phyloP scores from a whole-genome alignment of 2,888 invertebrate species.

The Phragmatobia fuliginosa region DNA sequence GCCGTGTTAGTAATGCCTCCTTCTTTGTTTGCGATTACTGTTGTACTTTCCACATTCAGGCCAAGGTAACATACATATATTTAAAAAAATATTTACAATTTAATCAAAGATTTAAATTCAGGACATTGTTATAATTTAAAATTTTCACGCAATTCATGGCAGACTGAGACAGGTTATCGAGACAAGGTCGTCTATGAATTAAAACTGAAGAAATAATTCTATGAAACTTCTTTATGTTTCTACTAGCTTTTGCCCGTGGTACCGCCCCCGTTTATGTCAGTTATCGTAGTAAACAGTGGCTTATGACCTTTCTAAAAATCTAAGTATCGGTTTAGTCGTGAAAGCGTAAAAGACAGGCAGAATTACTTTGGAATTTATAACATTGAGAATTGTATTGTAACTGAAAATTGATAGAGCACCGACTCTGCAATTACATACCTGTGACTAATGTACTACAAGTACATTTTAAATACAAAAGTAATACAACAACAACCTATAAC shows the following conservation, averaged over 20 bases:
- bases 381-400: no score
- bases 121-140: neutral
- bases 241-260: neutral
- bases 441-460: no score
- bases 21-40: neutral
- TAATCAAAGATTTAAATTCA: neutral
- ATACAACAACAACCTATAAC: no score
- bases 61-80: neutral
- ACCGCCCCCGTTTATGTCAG: no score
- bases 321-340: no score
- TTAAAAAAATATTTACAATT: neutral
- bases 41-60: neutral
- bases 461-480: no score
- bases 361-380: no score
- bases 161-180: constrained; percentile 12
- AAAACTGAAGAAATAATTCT: neutral
- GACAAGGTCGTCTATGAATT: constrained; percentile 12
- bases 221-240: neutral
- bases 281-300: no score
- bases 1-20: neutral
- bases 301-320: no score
- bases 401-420: no score
- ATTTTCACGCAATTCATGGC: neutral
- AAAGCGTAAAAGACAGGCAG: no score
- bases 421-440: no score